Evolutionary conservation across 2,888 invertebrate genomes (phyloP), one percentile per base, ranked within the genome.

Genomic region (Andrena dorsata): DNA sequence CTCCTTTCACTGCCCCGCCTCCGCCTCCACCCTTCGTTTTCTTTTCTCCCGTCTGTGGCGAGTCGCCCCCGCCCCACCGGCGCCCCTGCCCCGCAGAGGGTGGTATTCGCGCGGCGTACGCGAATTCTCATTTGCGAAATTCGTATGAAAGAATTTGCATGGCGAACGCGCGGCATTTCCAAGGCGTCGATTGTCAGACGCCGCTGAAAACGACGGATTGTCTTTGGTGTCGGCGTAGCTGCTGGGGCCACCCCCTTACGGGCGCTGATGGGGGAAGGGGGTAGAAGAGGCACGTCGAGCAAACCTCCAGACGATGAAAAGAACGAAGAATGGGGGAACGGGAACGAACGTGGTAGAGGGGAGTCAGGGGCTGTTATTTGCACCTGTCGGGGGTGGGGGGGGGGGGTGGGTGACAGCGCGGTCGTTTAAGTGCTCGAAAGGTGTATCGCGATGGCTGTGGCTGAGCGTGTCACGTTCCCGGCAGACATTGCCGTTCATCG

Each of bases 51-150:
- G 65, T 56, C 66, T 26, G 66, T n/a, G 69, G 35, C 65, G 65
- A 16, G 26, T 16, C 28, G 13, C 30, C 10, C 20, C 66, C 58
- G 58, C 73, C n/a, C 41, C n/a, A n/a, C 16, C 32, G 6, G 7
- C 16, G 20, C 13, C 30, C 35, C 60, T 10, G 20, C 28, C 13
- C 47, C 28, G 10, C 26, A 2, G 28, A 13, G 20, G 13, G 47
- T n/a, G 23, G 58, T 35, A 30, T 69, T 56, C 79, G 61, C 28
- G 26, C 41, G 49, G 16, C 60, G 63, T 51, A 68, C 70, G 75
- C 70, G 84, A 88, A 89, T 89, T 88, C 91, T 91, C 92, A 92
- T 93, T 91, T 91, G 89, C 88, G 86, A 86, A 89, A 90, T 91
- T 85, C 84, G 85, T 88, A 90, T 90, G 89, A 91, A 90, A 89